Base-by-base conservation (phyloP, 1,140 invertebrate genomes). In the Antheraea pernyi region DNA sequence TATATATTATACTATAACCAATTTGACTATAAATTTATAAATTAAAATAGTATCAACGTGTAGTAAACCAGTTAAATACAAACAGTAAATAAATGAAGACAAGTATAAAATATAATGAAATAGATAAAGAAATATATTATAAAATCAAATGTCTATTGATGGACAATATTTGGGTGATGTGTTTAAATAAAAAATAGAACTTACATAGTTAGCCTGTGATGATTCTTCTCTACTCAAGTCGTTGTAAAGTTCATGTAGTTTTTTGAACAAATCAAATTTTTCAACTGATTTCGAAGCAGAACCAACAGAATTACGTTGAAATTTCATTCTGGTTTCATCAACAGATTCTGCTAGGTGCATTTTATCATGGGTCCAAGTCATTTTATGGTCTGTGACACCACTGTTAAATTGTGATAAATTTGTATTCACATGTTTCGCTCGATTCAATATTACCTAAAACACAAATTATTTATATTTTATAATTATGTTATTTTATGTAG, bases 251-350 rank as follows among this genome's bases (percentile, higher is more conserved):
- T 94, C 93, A 83, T 93, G 93, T 63, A 94, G 89, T 79, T 94
- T 94, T 75, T 94, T 94, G 77, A 94, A 93, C 73, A 94, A 93
- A 88, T 94, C 94, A 77, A 94, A 94, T 77, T 91, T 93, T 75
- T 87, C 89, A 67, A 76, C 79, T 69, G 78, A 70, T 74, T 92
- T 93, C 18, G 85, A 84, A 48, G 82, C 77, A 63, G 85, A 82
- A 73, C 86, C 83, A 71, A 82, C 79, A 67, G 89, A 89, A 78
- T 83, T 91, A 71, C 86, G 81, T 75, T 92, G 91, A 78, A 89
- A 92, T 68, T 90, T 90, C 83, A 89, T 92, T 72, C 89, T 89
- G 63, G 86, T 84, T 64, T 91, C 88, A 79, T 92, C 89, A 72
- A 91, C 86, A 75, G 88, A 80, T 82, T 91, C 89, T 73, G 90